Conservation (phyloP, 2,113 vertebrate genomes). For the Deroptyus accipitrinus region DNA sequence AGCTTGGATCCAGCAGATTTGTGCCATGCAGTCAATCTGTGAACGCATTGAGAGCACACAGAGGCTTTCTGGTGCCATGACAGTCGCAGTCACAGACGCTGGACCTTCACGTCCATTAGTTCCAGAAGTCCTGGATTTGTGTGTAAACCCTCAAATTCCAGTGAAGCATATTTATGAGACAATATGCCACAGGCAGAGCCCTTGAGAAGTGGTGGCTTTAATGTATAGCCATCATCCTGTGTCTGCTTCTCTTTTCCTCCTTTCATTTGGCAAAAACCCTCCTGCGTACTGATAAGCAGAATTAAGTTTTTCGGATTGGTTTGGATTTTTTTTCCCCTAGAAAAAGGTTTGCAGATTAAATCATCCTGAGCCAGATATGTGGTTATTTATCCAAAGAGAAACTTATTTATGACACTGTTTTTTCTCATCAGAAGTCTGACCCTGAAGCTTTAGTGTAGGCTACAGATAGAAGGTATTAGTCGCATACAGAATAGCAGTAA, state of each 20-base stretch:
- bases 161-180: neutral
- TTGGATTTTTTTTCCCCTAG: neutral
- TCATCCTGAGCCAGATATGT: neutral
- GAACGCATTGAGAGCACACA: accelerated
- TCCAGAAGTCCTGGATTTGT: neutral
- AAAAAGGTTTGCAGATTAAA: neutral
- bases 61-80: neutral
- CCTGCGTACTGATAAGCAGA: neutral
- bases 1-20: neutral
- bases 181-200: neutral
- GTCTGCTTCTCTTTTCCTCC: neutral
- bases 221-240: neutral
- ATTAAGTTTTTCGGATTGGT: neutral
- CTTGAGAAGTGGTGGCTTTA: neutral
- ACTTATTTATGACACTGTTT: neutral
- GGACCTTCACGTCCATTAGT: accelerated
- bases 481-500: neutral
- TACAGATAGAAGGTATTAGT: neutral
- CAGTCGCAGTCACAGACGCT: neutral
- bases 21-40: neutral
- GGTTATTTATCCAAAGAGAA: neutral
- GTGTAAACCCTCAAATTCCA: neutral
- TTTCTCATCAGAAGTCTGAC: neutral
- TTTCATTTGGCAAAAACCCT: neutral
- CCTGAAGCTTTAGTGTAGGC: neutral